Evolutionary conservation across 2,797 vertebrate species (phyloP), one percentile per base, ranked within the genome.

Genomic region (Oreochromis grahami): DNA sequence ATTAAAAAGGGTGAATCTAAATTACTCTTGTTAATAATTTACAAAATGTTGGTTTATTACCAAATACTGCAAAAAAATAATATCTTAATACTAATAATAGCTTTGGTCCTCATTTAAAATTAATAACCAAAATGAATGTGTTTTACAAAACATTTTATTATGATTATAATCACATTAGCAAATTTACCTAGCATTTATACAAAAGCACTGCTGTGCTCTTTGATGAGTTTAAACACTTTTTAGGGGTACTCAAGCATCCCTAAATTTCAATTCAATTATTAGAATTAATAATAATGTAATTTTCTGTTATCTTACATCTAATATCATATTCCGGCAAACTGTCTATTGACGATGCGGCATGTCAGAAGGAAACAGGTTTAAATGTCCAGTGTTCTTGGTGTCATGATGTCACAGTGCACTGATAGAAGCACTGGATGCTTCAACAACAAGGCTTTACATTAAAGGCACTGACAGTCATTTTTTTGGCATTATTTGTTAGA

Each of bases 351-450:
- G 32, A 0, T 58, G 26, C 32, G 32, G 8, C 55, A 58, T 32
- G 55, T 58, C 55, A 58, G 26, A 58, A 32, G 26, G 26, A 58
- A 32, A 58, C 55, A 32, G 1, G 2, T 58, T 58, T 58, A 58
- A 32, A 58, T 58, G 55, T 58, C 26, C 55, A 32, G 26, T 17
- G 55, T 32, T 58, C 55, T 58, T 58, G 55, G 32, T 17, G 26
- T 58, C 26, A 58, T 58, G 1, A 58, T 58, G 55, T 17, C 55
- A 58, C 55, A 58, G 8, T 58, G 8, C 5, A 58, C 53, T 56
- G 53, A 56, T 29, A 56, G 53, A 56, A 56, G 13, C 53, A 56
- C 53, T 29, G 53, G 53, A 56, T 56, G 53, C 53, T 56, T 56
- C 29, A 29, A 15, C 24, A 56, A 56, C 53, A 56, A 56, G 53